A percentile compares a stretch with the other conserved stretches of the same genome.
Evolutionary conservation across 2,888 invertebrate genomes (phyloP).

Genomic region (Calameuta idolon): DNA sequence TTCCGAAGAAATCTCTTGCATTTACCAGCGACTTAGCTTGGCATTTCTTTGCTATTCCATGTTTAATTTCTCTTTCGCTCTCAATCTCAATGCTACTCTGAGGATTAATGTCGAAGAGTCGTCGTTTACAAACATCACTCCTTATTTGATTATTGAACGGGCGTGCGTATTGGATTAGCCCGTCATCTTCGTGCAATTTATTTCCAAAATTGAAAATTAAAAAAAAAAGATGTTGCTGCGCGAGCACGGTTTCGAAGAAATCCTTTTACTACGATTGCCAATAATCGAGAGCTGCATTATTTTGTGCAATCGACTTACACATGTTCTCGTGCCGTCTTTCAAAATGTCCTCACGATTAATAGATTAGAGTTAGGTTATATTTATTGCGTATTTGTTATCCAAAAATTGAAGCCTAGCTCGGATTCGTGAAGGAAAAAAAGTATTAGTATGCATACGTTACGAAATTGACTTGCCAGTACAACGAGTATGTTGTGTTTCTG

Average conservation of each 20-base stretch:
- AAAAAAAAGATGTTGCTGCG: neutral
- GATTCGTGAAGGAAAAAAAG: slow-evolving; percentile 5
- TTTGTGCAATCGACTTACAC: neutral
- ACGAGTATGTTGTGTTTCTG: too few species aligned
- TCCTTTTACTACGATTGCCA: neutral
- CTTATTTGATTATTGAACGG: slow-evolving; percentile 11
- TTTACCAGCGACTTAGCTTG: slow-evolving; percentile 35
- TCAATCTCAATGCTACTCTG: neutral
- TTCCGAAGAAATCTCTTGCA: slow-evolving; percentile 32
- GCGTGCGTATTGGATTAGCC: slow-evolving; percentile 9
- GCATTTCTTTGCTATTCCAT: slow-evolving; percentile 23
- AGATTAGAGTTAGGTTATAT: slow-evolving; percentile 39
- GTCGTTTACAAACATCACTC: neutral
- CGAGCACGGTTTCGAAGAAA: neutral
- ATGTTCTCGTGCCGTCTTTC: slow-evolving; percentile 16
- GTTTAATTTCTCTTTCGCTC: neutral
- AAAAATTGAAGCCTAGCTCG: slow-evolving; percentile 31
- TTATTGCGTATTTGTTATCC: slow-evolving; percentile 43
- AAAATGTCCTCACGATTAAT: slow-evolving; percentile 30
- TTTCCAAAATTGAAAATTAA: neutral
- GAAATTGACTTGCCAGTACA: too few species aligned
- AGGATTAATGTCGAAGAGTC: neutral
- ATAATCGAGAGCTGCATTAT: neutral
- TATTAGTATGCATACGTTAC: too few species aligned
- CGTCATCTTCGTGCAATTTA: slow-evolving; percentile 16